These are phyloP conservation scores for Sander lucioperca DNA, from an alignment of 2,113 vertebrate genomes.

Conservation along the genomic window DNA sequence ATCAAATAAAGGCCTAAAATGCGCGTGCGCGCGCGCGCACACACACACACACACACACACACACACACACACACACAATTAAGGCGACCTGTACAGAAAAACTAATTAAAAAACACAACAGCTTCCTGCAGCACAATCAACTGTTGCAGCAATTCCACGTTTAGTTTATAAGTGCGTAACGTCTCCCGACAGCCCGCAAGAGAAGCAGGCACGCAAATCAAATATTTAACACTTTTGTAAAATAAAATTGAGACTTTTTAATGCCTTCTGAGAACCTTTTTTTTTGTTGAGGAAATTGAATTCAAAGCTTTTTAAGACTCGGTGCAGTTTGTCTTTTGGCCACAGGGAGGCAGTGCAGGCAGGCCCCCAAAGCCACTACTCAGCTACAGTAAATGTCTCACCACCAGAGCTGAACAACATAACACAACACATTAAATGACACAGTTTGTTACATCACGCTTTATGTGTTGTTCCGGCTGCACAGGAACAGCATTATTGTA, in stretches of 20 bases:
- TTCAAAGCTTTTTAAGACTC: not conserved
- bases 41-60: too few species aligned
- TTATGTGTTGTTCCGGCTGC: not conserved
- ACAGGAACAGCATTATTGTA: not conserved
- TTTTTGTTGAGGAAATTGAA: not conserved
- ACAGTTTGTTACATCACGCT: constrained; percentile 46
- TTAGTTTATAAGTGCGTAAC: not conserved
- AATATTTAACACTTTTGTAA: not conserved
- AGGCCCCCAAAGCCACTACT: not conserved
- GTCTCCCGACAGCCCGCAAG: too few species aligned
- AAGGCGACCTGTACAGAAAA: not conserved
- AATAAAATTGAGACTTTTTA: not conserved
- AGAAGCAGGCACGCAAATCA: not conserved
- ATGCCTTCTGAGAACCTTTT: not conserved
- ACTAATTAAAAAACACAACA: not conserved
- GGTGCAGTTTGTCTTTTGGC: not conserved
- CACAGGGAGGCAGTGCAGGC: constrained; percentile 57
- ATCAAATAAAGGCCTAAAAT: too few species aligned
- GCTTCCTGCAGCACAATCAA: not conserved
- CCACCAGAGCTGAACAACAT: constrained; percentile 23
- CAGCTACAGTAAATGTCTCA: constrained; percentile 21
- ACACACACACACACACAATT: too few species aligned
- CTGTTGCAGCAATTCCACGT: not conserved
- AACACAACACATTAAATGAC: constrained; percentile 47
- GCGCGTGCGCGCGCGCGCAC: too few species aligned